Evolutionary conservation across 2,113 vertebrate species (phyloP).

Genomic region (Lophotis ruficrista): DNA sequence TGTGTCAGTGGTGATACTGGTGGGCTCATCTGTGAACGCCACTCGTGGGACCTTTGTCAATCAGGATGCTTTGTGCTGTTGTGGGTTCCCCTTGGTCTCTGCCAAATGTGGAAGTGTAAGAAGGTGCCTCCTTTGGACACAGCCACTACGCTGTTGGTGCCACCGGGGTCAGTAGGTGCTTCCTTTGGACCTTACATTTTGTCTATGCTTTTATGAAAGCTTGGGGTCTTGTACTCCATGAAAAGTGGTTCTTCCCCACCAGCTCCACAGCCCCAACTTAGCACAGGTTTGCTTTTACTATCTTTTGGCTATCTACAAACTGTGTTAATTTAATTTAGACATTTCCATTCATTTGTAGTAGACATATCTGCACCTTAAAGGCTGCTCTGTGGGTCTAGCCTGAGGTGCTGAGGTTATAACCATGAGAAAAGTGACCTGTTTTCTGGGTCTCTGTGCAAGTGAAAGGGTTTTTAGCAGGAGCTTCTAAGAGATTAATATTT

Average conservation of each 20-base stretch:
- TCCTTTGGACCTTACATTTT: not conserved
- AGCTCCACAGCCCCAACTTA: not conserved
- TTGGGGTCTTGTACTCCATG: not conserved
- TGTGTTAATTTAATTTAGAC: not conserved
- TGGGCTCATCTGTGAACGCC: not conserved
- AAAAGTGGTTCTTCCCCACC: not conserved
- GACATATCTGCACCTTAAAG: not conserved
- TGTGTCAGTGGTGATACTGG: fast-evolving
- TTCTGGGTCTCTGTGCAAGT: not conserved
- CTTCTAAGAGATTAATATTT: not conserved
- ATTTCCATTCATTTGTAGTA: not conserved
- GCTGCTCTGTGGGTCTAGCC: not conserved
- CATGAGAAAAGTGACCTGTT: not conserved
- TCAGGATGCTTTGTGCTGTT: not conserved
- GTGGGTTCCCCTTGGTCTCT: not conserved
- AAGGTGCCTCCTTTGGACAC: not conserved
- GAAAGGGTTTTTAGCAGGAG: not conserved
- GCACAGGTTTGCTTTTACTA: not conserved
- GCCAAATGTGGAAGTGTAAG: not conserved
- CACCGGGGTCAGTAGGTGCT: fast-evolving
- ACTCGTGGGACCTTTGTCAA: fast-evolving
- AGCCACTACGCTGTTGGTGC: not conserved
- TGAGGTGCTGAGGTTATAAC: not conserved
- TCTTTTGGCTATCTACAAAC: not conserved
- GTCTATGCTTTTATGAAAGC: not conserved